phyloP scores from a whole-genome alignment of 2,888 invertebrate species.

The Vanessa cardui region DNA sequence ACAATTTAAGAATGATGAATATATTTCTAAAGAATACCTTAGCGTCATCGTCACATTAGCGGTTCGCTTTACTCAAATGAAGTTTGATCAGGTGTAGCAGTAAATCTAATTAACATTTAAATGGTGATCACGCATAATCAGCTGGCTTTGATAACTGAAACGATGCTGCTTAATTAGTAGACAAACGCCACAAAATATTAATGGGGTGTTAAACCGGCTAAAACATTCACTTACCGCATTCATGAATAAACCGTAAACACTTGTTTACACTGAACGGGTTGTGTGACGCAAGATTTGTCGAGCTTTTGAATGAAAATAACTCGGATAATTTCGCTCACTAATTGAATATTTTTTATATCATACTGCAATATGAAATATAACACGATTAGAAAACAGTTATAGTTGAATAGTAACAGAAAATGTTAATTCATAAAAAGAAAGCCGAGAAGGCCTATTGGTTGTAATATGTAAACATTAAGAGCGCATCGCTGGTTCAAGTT shows the following conservation, averaged over 20 bases:
- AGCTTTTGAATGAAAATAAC: background rate
- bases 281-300: constrained; percentile 19
- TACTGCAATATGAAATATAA: background rate
- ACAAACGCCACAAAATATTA: constrained; percentile 68
- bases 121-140: constrained; percentile 81
- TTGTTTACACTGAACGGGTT: constrained; percentile 58
- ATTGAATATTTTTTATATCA: background rate
- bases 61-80: constrained; percentile 49
- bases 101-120: constrained; percentile 81
- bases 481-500: too few species aligned
- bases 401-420: too few species aligned
- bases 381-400: too few species aligned
- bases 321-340: too few species aligned
- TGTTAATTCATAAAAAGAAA: too few species aligned
- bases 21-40: constrained; percentile 22
- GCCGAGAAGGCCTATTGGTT: too few species aligned
- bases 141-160: constrained; percentile 70
- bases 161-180: constrained; percentile 74
- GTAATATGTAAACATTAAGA: too few species aligned
- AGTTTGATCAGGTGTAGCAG: constrained; percentile 74
- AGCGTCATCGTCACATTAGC: constrained; percentile 29
- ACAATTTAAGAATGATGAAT: too few species aligned
- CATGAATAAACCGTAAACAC: constrained; percentile 48
- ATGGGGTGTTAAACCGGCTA: constrained; percentile 64
- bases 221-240: constrained; percentile 52